Percentiles rank a stretch among this genome's conserved stretches.
These are phyloP conservation scores for Microtus pennsylvanicus DNA, from an alignment of 2,113 vertebrate species.

Conservation along the genomic window DNA sequence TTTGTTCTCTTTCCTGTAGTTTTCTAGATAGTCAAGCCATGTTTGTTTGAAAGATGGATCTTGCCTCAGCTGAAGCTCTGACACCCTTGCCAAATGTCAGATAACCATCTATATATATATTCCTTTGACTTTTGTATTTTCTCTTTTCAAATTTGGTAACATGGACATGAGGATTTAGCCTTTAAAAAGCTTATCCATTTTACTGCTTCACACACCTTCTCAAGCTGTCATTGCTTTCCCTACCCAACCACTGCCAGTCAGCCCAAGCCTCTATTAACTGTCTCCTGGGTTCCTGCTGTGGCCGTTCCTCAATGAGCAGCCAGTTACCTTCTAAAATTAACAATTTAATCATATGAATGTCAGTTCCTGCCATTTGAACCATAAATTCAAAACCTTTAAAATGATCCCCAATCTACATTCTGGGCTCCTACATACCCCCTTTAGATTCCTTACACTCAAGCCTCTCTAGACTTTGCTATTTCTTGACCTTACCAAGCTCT, in stretches of 20 bases:
- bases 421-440: background rate
- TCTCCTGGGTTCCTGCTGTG: background rate
- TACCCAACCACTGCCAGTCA: background rate
- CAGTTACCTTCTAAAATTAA: background rate
- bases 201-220: background rate
- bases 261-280: background rate
- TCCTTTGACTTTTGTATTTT: background rate
- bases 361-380: background rate
- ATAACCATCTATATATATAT: background rate
- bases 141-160: background rate
- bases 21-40: background rate
- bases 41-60: background rate
- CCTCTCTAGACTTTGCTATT: background rate
- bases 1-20: background rate
- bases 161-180: background rate
- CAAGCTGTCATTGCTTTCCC: background rate
- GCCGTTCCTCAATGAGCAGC: background rate
- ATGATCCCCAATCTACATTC: background rate
- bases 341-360: background rate
- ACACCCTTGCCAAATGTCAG: background rate
- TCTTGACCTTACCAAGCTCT: background rate
- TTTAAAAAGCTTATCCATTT: background rate
- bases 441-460: background rate
- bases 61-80: background rate
- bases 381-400: constrained; percentile 5